phyloP scores from a whole-genome alignment of 2,113 vertebrate genomes.

The Oncorhynchus gorbuscha region DNA sequence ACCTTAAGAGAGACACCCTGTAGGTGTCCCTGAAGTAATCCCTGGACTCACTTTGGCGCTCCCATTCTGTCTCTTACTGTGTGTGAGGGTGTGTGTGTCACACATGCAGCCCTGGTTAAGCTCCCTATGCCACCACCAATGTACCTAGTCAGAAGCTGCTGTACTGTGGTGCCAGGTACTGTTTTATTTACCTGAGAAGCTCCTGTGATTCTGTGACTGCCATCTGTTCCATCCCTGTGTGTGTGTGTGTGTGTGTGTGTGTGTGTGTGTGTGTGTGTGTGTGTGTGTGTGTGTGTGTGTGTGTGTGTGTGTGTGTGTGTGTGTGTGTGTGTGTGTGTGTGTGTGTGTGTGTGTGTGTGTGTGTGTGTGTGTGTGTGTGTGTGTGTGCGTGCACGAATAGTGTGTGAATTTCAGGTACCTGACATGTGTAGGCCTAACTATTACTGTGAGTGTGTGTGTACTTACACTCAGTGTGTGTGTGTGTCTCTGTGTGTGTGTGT shows the following conservation, averaged over 20 bases:
- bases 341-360: no score
- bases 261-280: conserved; percentile 24
- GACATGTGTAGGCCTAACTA: background rate
- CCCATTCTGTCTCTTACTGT: conserved; percentile 19
- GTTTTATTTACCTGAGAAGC: conserved; percentile 83
- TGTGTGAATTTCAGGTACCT: conserved; percentile 23
- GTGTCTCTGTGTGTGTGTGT: conserved; percentile 44
- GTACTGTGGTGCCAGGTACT: conserved; percentile 70
- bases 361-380: no score
- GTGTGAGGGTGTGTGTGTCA: conserved; percentile 18
- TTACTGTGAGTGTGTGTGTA: background rate
- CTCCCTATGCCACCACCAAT: conserved; percentile 47
- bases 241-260: conserved; percentile 55
- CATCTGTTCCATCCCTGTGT: conserved; percentile 82
- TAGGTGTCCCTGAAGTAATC: conserved; percentile 50
- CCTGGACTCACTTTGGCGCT: conserved; percentile 66
- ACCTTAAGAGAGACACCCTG: no score
- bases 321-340: no score
- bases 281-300: conserved; percentile 8
- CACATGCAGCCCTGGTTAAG: conserved; percentile 33
- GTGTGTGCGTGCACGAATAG: conserved; percentile 4
- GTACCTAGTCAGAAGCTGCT: conserved; percentile 66
- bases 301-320: background rate
- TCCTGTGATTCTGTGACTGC: conserved; percentile 69
- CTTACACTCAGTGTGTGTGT: conserved; percentile 19